Conservation (phyloP, 2,113 vertebrate species). For the Numida meleagris region DNA sequence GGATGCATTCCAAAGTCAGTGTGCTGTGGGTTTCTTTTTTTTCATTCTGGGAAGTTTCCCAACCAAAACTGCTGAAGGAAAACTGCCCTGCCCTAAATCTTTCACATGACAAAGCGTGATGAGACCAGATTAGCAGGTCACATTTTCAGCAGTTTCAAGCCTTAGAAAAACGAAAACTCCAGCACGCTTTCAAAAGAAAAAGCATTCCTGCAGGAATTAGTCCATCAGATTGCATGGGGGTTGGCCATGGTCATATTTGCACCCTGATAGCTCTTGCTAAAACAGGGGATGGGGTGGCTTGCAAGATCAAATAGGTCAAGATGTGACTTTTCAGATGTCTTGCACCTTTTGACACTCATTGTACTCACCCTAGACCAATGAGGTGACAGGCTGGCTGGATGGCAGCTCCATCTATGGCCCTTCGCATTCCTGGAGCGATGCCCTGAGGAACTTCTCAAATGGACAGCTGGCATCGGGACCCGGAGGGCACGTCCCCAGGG, state of each 20-base stretch:
- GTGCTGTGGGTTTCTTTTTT: neutral
- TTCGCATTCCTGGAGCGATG: slow-evolving; percentile 90
- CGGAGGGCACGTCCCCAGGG: slow-evolving; percentile 74
- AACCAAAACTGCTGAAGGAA: neutral
- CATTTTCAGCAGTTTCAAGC: neutral
- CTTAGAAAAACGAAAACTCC: neutral
- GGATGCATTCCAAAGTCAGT: neutral
- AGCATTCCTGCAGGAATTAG: neutral
- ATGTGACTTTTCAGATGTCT: neutral
- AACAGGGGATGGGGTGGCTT: neutral
- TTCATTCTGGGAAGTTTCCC: neutral
- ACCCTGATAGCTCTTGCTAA: neutral
- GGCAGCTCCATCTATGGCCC: slow-evolving; percentile 97
- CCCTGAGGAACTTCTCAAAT: slow-evolving; percentile 84
- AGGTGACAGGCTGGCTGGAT: slow-evolving; percentile 93
- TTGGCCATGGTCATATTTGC: neutral
- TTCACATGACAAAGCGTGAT: rapidly evolving
- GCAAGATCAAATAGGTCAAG: neutral
- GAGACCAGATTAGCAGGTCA: neutral
- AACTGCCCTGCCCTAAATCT: neutral
- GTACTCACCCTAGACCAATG: slow-evolving; percentile 79
- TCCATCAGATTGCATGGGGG: neutral
- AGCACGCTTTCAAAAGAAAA: neutral
- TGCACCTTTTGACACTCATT: neutral
- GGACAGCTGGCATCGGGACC: slow-evolving; percentile 81